Evolutionary conservation across 2,888 invertebrate species (phyloP).

Genomic region (Lypha dubia): DNA sequence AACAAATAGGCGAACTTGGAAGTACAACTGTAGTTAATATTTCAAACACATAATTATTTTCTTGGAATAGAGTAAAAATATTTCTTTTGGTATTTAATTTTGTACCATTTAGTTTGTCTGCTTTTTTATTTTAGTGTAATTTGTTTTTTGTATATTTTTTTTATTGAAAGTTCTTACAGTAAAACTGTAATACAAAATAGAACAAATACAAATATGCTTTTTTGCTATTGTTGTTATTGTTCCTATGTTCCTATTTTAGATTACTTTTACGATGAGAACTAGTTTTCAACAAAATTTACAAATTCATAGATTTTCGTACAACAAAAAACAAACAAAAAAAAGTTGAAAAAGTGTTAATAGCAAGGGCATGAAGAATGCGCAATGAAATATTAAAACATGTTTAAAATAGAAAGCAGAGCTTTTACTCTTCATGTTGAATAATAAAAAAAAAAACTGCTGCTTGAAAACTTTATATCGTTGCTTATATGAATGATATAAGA

Average conservation of each 20-base stretch:
- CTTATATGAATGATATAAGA: background rate
- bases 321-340: no score
- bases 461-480: background rate
- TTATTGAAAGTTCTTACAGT: background rate
- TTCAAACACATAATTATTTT: background rate
- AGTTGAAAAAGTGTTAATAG: background rate
- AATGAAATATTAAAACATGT: background rate
- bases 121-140: constrained; percentile 10
- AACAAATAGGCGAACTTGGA: background rate
- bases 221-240: constrained; percentile 18
- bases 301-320: background rate
- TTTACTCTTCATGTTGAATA: background rate
- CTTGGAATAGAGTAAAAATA: constrained; percentile 3
- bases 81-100: constrained; percentile 27
- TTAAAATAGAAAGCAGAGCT: background rate
- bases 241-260: constrained; percentile 51
- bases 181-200: background rate
- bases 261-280: constrained; percentile 61
- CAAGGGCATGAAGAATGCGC: background rate
- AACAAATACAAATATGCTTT: background rate
- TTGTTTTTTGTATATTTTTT: background rate
- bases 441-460: no score
- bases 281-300: constrained; percentile 56
- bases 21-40: background rate
- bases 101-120: background rate